phyloP scores from a whole-genome alignment of 2,888 invertebrate species.

The Noctua fimbriata region DNA sequence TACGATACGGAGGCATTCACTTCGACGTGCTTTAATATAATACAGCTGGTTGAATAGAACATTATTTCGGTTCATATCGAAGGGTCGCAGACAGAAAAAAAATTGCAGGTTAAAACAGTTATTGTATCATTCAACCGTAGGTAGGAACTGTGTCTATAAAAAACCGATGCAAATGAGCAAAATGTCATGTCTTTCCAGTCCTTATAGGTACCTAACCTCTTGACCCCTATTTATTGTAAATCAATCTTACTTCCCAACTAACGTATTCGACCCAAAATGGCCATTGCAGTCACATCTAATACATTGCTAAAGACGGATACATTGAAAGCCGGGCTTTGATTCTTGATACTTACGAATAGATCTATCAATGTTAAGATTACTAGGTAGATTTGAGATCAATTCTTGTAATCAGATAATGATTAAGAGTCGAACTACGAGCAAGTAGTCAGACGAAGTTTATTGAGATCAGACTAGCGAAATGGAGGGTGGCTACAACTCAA shows the following conservation, averaged over 20 bases:
- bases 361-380: slow-evolving; percentile 40
- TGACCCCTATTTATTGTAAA: slow-evolving; percentile 7
- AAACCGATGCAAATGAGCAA: neutral
- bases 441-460: slow-evolving; percentile 69
- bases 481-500: slow-evolving; percentile 46
- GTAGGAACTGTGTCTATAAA: neutral
- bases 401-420: slow-evolving; percentile 38
- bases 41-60: slow-evolving; percentile 18
- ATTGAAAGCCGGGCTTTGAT: slow-evolving; percentile 26
- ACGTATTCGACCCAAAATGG: slow-evolving; percentile 25
- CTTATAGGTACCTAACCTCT: neutral
- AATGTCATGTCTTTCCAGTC: neutral
- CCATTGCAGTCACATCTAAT: slow-evolving; percentile 1
- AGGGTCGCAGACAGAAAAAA: neutral
- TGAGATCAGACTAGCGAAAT: slow-evolving; percentile 65
- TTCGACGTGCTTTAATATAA: slow-evolving; percentile 7
- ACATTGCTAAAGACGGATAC: slow-evolving; percentile 32
- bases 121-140: neutral
- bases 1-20: slow-evolving; percentile 19
- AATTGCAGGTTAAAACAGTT: neutral
- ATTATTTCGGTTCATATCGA: slow-evolving; percentile 4
- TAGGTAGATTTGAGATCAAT: slow-evolving; percentile 15
- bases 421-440: slow-evolving; percentile 51
- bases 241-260: slow-evolving; percentile 38
- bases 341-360: slow-evolving; percentile 10